Base-by-base conservation (phyloP, 2,113 vertebrate genomes). In the Galbula dea region DNA sequence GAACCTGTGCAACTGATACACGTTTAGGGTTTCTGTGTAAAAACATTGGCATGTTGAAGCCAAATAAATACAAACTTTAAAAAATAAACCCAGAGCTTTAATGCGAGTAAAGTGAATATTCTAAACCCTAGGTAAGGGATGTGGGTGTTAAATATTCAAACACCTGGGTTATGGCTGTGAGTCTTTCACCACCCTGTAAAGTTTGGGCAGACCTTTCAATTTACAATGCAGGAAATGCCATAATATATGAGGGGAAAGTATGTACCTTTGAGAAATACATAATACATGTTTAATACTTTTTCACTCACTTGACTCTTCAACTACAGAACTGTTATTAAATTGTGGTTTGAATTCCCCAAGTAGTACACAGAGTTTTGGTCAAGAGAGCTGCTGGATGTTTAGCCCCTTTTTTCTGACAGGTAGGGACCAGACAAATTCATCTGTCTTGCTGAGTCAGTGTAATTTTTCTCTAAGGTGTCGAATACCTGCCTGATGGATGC, bases 1-100 rank as follows among this genome's bases (percentile, higher is more conserved):
- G 57, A 63, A 37, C 15, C n/a, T 26, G 6, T 48, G 45, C 55
- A 68, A 46, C 0, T 9, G 8, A 16, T 37, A 7, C 0, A 0
- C 7, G 11, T 74, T 69, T 62, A 46, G 29, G n/a, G 34, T 83
- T 91, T 77, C 41, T 21, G 6, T 51, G 19, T 37, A 43, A 41
- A 46, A 68, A 57, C 11, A 46, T 48, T 15, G 57, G 15, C n/a
- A 32, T 82, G 85, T 78, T 49, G 20, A 82, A 57, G 30, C 13
- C 15, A 71, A 66, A 65, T 41, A 43, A 81, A 43, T 41, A 7
- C 9, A 37, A 19, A 65, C 27, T 30, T 90, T 4, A 37, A 74
- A 81, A 94, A 74, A 29, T 16, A 34, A 20, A 32, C 51, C 36
- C 51, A 36, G 51, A 83, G 15, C 12, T 79, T 26, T 79, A 48